These are phyloP conservation scores for Glyptemys insculpta DNA, from an alignment of 2,797 vertebrate genomes.

Conservation along the genomic window DNA sequence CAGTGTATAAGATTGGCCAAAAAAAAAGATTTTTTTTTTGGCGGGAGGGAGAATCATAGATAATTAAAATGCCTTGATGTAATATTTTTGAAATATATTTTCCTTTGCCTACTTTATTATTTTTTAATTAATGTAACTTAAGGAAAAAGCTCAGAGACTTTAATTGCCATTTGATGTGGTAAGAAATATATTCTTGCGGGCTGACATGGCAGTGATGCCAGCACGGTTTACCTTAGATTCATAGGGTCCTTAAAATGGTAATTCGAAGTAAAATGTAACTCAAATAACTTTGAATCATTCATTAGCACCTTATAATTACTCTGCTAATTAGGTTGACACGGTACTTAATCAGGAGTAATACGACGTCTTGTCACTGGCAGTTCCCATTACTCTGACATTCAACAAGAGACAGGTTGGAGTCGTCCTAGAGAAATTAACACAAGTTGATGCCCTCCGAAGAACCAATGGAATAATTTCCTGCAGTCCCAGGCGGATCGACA, in stretches of 20 bases:
- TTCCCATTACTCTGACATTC: constrained; percentile 84
- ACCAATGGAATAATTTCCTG: constrained; percentile 35
- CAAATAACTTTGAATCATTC: constrained; percentile 87
- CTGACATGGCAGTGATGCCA: constrained; percentile 40
- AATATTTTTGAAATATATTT: background rate
- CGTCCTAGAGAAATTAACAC: constrained; percentile 68
- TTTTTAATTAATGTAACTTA: background rate
- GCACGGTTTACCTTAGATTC: constrained; percentile 51
- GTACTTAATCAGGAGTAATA: constrained; percentile 87
- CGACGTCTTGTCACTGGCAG: constrained; percentile 84
- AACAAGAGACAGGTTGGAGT: constrained; percentile 79
- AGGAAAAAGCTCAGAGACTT: background rate
- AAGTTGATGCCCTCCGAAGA: constrained; percentile 57
- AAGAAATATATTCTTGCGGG: constrained; percentile 21
- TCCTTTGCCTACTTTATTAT: background rate
- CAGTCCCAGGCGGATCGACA: constrained; percentile 41
- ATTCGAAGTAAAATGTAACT: constrained; percentile 84
- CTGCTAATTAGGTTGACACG: constrained; percentile 92
- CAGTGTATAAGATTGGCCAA: background rate
- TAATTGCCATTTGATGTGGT: constrained; percentile 6
- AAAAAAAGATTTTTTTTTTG: background rate
- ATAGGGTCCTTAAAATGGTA: constrained; percentile 76
- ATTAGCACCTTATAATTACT: constrained; percentile 95
- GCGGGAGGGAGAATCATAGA: background rate
- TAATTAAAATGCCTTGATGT: background rate